Evolutionary conservation across 2,797 vertebrate species (phyloP).

Genomic region (Pseudochirops cupreus): DNA sequence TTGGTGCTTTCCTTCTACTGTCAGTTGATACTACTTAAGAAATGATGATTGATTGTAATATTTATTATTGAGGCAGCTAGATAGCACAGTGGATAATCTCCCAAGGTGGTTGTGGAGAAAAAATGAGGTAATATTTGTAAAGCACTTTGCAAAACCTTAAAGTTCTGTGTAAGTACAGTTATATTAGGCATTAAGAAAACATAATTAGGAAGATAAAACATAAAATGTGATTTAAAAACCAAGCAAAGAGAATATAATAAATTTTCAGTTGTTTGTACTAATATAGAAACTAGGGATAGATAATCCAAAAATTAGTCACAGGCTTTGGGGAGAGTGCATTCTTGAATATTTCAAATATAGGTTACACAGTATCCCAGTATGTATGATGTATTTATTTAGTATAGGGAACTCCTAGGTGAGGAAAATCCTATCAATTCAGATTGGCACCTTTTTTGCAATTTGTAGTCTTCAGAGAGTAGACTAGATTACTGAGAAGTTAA

Average conservation of each 20-base stretch:
- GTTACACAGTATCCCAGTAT: too few relatives aligned
- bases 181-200: background rate
- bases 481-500: too few relatives aligned
- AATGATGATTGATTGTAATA: background rate
- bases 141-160: background rate
- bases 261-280: background rate
- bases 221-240: background rate
- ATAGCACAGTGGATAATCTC: background rate
- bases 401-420: too few relatives aligned
- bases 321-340: background rate
- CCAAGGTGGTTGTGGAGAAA: background rate
- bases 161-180: background rate
- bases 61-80: conserved; percentile 17
- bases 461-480: too few relatives aligned
- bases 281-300: background rate
- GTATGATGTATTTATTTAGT: too few relatives aligned
- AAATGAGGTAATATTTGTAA: background rate
- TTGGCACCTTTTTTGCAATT: too few relatives aligned
- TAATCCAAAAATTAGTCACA: background rate
- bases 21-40: conserved; percentile 34
- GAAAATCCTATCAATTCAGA: too few relatives aligned
- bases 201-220: background rate
- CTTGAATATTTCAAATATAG: background rate
- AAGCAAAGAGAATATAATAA: background rate
- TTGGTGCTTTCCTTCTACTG: background rate